Base-by-base conservation (phyloP, 2,888 invertebrate genomes). In the Volucella inanis region DNA sequence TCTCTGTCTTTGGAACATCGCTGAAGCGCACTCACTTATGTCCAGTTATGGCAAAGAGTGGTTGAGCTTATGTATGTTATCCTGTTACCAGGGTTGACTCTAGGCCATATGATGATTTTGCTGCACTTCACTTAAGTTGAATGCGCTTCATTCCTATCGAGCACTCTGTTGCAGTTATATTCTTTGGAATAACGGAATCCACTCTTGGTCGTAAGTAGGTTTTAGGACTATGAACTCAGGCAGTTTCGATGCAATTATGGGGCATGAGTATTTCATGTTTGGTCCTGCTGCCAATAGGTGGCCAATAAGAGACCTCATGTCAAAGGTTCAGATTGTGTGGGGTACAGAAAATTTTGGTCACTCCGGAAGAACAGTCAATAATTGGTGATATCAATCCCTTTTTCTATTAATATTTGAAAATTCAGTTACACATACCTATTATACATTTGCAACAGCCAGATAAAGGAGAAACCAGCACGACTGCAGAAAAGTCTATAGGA, bases 41-140 rank as follows among this genome's bases (percentile, higher is more conserved):
- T 84, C 83, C 83, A 84, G 79, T 84, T 84, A 79, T 79, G 71
- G 78, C 31, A 31, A 49, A 59, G 71, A 71, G 70, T 67, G 61
- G 57, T 74, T 61, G 61, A 31, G 31, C 31, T 31, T 31, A 31
- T 31, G 31, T 31, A 31, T 79, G 74, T 71, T 80, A 75, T 71
- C 79, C 75, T 71, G 78, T 65, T 79, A 70, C 10, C 49, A 43
- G 64, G 62, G 18, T 31, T 75, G 79, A 84, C 78, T 79, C 54
- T 74, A 18, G 78, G 78, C 83, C 62, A 77, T 65, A 12, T 43
- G 67, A 61, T 43, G 22, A 74, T 74, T 45, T 31, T 31, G 31
- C 31, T 31, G 31, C 31, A 31, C 57, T 75, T 79, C 71, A 71
- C 84, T 71, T 45, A 59, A 70, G 52, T 70, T 61, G 54, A 83